Percentiles rank a stretch among this genome's conserved stretches.
phyloP scores from a whole-genome alignment of 2,888 invertebrate genomes.

The Buathra laborator region DNA sequence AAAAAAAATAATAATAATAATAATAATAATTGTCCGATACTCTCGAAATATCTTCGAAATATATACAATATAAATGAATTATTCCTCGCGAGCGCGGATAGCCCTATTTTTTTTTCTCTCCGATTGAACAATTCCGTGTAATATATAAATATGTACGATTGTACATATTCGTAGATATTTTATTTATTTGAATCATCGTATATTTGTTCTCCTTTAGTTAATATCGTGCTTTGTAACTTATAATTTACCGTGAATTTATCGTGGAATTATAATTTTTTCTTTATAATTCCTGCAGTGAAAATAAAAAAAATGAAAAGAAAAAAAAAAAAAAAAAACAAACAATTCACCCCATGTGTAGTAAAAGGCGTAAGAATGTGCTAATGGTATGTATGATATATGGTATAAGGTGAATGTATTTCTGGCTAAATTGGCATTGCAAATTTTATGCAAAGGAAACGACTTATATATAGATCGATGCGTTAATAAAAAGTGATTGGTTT shows the following conservation, averaged over 20 bases:
- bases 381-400: conserved; percentile 43
- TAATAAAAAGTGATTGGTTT: conserved; percentile 63
- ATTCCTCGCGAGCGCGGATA: not conserved
- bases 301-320: conserved; percentile 5
- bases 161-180: conserved; percentile 50
- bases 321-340: not conserved
- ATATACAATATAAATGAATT: not conserved
- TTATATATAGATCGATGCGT: conserved; percentile 50
- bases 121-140: conserved; percentile 16
- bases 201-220: conserved; percentile 25
- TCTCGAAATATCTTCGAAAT: not conserved
- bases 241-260: conserved; percentile 34
- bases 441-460: conserved; percentile 55
- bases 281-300: conserved; percentile 32
- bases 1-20: not conserved
- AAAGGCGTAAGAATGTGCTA: conserved; percentile 52
- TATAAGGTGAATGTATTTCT: conserved; percentile 47
- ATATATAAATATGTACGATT: conserved; percentile 40
- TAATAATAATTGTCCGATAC: not conserved
- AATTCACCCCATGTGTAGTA: conserved; percentile 19
- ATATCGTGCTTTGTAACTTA: conserved; percentile 46
- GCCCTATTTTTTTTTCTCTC: conserved; percentile 5
- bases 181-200: conserved; percentile 62
- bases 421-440: conserved; percentile 55
- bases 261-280: conserved; percentile 23